Percentiles rank a stretch among this genome's conserved stretches.
Evolutionary conservation across 2,797 vertebrate species (phyloP).

Genomic region (Acipenser ruthenus): DNA sequence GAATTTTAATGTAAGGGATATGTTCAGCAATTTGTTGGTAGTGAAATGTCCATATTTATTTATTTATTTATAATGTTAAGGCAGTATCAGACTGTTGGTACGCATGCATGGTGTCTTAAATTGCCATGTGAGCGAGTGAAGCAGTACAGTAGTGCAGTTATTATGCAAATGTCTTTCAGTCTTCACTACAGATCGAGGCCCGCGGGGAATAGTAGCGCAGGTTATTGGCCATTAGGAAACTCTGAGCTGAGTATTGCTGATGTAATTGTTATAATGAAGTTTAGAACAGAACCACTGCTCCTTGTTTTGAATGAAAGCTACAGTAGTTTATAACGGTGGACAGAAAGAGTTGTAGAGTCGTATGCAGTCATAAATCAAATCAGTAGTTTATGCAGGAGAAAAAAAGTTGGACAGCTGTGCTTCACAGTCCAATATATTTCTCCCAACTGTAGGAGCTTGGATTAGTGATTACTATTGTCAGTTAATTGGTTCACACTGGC

Average conservation of each 20-base stretch:
- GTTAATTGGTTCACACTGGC: too few relatives aligned
- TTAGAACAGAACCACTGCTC: not conserved
- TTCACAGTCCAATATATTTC: not conserved
- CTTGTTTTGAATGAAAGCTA: not conserved
- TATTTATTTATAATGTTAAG: not conserved
- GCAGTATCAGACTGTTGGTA: not conserved
- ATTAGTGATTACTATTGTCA: too few relatives aligned
- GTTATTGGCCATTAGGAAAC: conserved; percentile 3
- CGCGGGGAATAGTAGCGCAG: not conserved
- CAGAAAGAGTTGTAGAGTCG: not conserved
- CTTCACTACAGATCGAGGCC: not conserved
- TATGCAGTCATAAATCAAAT: not conserved
- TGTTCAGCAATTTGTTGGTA: too few relatives aligned
- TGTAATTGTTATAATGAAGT: not conserved
- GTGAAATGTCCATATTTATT: too few relatives aligned
- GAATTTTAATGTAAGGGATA: too few relatives aligned
- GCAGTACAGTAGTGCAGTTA: not conserved
- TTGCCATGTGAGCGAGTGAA: not conserved
- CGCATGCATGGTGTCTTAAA: not conserved
- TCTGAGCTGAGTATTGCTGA: not conserved
- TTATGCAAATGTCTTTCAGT: not conserved
- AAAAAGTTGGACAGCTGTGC: not conserved
- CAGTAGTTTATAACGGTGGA: not conserved
- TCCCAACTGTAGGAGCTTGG: not conserved
- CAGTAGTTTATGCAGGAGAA: not conserved